Evolutionary conservation across 2,888 invertebrate species (phyloP).

Genomic region (Epistrophe grossulariae): DNA sequence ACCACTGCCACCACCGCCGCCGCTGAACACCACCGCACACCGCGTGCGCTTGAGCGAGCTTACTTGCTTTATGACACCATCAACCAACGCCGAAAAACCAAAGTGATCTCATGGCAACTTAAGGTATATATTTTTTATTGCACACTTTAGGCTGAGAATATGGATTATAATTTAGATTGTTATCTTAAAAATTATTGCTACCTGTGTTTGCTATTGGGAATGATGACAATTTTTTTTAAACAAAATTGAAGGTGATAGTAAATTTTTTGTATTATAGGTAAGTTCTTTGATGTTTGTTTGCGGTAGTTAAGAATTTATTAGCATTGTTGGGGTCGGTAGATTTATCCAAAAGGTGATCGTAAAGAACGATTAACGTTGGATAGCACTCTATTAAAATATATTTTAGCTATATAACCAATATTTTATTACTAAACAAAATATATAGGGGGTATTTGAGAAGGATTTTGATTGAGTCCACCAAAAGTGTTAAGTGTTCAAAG

Average conservation of each 20-base stretch:
- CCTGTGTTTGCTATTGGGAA: constrained; percentile 42
- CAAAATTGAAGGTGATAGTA: constrained; percentile 16
- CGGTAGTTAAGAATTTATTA: constrained; percentile 26
- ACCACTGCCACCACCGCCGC: background rate
- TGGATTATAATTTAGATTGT: constrained; percentile 62
- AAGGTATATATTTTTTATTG: constrained; percentile 33
- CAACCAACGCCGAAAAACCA: background rate
- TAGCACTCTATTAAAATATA: constrained; percentile 16
- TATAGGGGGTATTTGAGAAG: background rate
- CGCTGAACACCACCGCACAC: background rate
- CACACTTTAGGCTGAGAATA: constrained; percentile 35
- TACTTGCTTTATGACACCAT: constrained; percentile 39
- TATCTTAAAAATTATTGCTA: constrained; percentile 56
- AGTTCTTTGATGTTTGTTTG: constrained; percentile 13
- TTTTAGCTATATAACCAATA: background rate
- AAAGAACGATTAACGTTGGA: constrained; percentile 38
- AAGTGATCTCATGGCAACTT: constrained; percentile 11
- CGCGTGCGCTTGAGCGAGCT: constrained; percentile 4
- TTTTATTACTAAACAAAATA: background rate
- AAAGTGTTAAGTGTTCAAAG: background rate
- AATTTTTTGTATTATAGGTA: background rate
- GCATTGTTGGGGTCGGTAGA: constrained; percentile 17
- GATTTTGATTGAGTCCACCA: constrained; percentile 1
- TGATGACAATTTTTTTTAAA: constrained; percentile 18
- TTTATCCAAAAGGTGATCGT: constrained; percentile 42